Evolutionary conservation across 2,113 vertebrate genomes (phyloP).

Genomic region (Patagioenas fasciata): DNA sequence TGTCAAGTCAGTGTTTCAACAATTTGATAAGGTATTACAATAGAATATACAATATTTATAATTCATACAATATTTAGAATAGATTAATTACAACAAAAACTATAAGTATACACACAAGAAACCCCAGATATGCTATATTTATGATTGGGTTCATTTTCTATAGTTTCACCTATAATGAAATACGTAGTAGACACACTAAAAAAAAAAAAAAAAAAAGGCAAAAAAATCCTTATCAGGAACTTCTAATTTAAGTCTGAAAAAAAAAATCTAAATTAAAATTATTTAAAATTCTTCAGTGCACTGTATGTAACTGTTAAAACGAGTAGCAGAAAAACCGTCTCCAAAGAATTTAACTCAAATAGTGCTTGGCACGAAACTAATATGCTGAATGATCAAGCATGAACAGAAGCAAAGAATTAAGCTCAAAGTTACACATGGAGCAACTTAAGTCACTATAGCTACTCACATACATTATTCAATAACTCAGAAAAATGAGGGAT

Average conservation of each 20-base stretch:
- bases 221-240: background rate
- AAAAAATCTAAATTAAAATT: background rate
- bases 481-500: background rate
- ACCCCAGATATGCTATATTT: background rate
- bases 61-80: background rate
- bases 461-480: accelerated
- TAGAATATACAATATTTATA: background rate
- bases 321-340: background rate
- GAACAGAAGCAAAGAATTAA: background rate
- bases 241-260: background rate
- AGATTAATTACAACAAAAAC: background rate
- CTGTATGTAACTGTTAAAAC: background rate
- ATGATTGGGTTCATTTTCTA: background rate
- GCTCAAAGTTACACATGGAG: background rate
- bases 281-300: background rate
- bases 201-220: background rate
- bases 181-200: background rate
- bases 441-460: background rate
- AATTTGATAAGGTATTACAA: background rate
- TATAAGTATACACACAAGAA: background rate
- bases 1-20: background rate
- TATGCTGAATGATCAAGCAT: background rate
- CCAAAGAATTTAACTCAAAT: background rate
- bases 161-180: background rate
- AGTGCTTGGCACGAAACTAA: background rate